Conservation (phyloP, 2,888 invertebrate species). For the Caenorhabditis imperialis region DNA sequence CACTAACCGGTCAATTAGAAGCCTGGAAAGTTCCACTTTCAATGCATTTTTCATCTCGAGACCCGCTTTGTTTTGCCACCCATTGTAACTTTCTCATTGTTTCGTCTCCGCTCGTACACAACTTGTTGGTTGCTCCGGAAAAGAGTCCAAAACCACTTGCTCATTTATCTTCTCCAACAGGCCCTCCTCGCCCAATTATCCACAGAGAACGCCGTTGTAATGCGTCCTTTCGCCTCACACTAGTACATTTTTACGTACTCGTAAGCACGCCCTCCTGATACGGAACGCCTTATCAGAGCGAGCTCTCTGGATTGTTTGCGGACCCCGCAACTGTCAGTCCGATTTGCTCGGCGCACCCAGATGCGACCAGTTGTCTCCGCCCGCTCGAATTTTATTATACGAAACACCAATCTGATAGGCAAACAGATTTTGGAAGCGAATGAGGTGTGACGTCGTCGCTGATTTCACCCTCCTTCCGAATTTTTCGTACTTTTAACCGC, state of each 20-base stretch:
- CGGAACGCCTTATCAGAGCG: constrained; percentile 31
- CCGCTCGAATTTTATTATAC: constrained; percentile 44
- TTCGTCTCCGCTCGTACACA: too few species aligned
- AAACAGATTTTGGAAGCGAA: constrained; percentile 27
- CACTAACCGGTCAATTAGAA: too few species aligned
- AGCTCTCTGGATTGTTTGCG: constrained; percentile 27
- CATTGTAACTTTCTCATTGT: too few species aligned
- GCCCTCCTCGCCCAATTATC: constrained; percentile 33
- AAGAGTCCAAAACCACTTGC: constrained; percentile 7
- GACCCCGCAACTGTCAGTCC: constrained; percentile 35
- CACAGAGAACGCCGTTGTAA: constrained; percentile 12
- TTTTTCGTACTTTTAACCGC: constrained; percentile 22
- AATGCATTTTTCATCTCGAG: too few species aligned
- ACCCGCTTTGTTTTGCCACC: too few species aligned
- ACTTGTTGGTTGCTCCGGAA: neutral
- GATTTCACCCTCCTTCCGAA: constrained; percentile 20
- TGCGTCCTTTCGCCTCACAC: neutral
- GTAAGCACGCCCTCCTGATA: constrained; percentile 2
- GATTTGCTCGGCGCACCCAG: constrained; percentile 47
- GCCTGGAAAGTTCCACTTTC: neutral
- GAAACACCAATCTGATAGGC: constrained; percentile 45
- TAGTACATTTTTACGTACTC: constrained; percentile 17
- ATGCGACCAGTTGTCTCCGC: constrained; percentile 40
- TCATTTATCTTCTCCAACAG: constrained; percentile 38
- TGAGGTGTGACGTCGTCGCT: constrained; percentile 44